These are phyloP conservation scores for Cantharis flavilabris DNA, from an alignment of 2,888 invertebrate species.

Conservation along the genomic window DNA sequence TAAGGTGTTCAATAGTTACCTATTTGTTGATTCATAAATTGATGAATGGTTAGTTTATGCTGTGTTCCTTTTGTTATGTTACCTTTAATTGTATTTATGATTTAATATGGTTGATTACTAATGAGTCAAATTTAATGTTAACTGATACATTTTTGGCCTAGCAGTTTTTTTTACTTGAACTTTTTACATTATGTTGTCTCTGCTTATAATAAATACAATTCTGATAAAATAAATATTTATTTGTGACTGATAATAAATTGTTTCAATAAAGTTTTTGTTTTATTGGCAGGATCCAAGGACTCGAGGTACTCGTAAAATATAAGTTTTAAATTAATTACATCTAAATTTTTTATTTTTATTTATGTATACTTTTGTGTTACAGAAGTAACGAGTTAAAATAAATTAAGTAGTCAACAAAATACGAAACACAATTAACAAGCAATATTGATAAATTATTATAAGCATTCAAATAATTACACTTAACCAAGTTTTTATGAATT, in stretches of 20 bases:
- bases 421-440: neutral
- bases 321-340: neutral
- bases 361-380: neutral
- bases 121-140: constrained; percentile 6
- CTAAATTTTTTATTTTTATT: neutral
- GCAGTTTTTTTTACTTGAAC: constrained; percentile 29
- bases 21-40: neutral
- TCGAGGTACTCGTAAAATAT: too few species aligned
- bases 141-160: constrained; percentile 35
- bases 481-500: neutral
- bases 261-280: constrained; percentile 16
- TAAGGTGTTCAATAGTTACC: neutral
- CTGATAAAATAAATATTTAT: constrained; percentile 49
- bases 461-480: neutral
- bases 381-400: neutral
- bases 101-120: neutral
- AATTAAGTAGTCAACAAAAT: neutral
- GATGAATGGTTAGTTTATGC: neutral
- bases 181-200: constrained; percentile 37
- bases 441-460: neutral
- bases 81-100: neutral
- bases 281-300: neutral
- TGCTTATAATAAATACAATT: constrained; percentile 43
- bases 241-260: constrained; percentile 49
- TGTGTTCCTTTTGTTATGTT: neutral